Base-by-base conservation (phyloP, 2,888 invertebrate species). In the Lepidocyrtoides sp. region DNA sequence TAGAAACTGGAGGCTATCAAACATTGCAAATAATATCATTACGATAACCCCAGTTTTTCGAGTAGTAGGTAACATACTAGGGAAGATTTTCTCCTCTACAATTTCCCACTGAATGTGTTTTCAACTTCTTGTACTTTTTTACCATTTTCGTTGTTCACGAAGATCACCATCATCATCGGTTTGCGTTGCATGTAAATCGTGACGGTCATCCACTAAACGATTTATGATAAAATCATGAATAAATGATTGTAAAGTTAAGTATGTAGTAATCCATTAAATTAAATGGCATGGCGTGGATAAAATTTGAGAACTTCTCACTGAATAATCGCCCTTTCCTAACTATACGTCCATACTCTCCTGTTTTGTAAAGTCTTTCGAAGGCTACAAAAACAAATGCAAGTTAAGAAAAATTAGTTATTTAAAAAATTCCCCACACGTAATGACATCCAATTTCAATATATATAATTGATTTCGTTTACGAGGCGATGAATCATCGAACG, bases 321-420 rank as follows among this genome's bases (percentile, higher is more conserved):
- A 69, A 86, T 2, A 91, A 54, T 44, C 88, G 32, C 17, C 85
- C 20, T 81, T 72, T n/a, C 90, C 93, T 88, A 41, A 89, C 77
- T 92, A 93, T 92, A 44, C 91, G 29, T 57, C 93, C 93, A 36
- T 54, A 91, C 26, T 93, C 92, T 2, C 93, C 92, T 17, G 93
- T 92, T 57, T 91, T 57, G 36, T 91, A 93, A 8, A 94, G 20
- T 26, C 72, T 75, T 2, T 84, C 60, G 54, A 75, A 93, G 2
- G 83, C 93, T 93, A 23, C 5, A 29, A 89, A 36, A 51, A 48
- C 17, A 77, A 51, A 41, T 20, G 4, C 36, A 36, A n/a, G n/a
- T n/a, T n/a, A n/a, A n/a, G n/a, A n/a, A n/a, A n/a, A n/a, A n/a
- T n/a, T n/a, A n/a, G n/a, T n/a, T n/a, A n/a, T n/a, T n/a, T n/a